A percentile compares a stretch with the other conserved stretches of the same genome.
Evolutionary conservation across 1,140 invertebrate species (phyloP).

Genomic region (Marisa cornuarietis): DNA sequence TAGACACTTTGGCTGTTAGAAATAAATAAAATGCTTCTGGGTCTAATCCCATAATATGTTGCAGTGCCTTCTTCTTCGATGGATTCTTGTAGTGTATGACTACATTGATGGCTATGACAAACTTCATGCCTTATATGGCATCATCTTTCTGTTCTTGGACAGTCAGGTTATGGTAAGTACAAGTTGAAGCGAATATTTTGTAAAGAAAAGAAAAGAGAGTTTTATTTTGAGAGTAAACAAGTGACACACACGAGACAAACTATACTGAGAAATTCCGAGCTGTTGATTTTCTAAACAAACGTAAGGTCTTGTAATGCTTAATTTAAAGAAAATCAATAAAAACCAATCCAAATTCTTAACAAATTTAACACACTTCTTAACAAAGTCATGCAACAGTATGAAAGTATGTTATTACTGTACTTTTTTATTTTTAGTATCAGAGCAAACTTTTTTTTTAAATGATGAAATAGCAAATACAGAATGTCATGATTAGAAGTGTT

Average conservation of each 20-base stretch:
- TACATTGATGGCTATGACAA: conserved; percentile 50
- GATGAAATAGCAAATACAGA: too few species aligned
- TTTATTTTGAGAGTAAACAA: neutral
- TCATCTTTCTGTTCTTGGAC: conserved; percentile 55
- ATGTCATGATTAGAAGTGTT: too few species aligned
- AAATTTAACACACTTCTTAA: neutral
- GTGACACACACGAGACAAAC: neutral
- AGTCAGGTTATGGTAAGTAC: conserved; percentile 51
- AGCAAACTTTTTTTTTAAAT: too few species aligned
- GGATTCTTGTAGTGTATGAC: conserved; percentile 57
- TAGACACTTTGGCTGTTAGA: too few species aligned
- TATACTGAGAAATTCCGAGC: neutral
- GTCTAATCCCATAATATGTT: conserved; percentile 18
- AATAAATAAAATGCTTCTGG: neutral
- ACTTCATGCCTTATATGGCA: conserved; percentile 52
- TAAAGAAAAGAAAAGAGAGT: neutral
- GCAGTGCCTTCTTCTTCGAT: conserved; percentile 50
- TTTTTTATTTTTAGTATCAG: too few species aligned
- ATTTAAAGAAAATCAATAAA: neutral
- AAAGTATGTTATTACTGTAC: too few species aligned
- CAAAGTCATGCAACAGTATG: neutral
- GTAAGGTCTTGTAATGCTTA: neutral
- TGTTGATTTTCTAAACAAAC: neutral
- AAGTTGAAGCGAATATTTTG: neutral
- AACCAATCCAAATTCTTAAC: neutral